Conservation (phyloP, 30 jellyfish, hydroid and myxozoan species). For the Pelagia noctiluca region DNA sequence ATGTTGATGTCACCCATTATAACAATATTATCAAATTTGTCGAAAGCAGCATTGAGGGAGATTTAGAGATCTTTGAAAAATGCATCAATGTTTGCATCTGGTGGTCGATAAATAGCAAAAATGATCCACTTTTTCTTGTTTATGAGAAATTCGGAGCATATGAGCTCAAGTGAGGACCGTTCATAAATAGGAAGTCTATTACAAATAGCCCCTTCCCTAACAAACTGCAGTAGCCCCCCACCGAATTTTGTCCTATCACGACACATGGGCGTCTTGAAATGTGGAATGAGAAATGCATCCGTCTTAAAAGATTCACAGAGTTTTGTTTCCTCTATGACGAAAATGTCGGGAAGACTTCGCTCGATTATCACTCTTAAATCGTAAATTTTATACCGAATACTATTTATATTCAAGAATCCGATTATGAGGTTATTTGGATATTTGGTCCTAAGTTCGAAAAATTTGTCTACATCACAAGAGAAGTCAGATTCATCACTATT, state of each 20-base stretch:
- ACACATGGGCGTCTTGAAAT: conserved; percentile 32
- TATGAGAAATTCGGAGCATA: not conserved
- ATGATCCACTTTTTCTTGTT: not conserved
- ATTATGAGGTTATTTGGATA: too few species aligned
- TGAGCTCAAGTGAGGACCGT: not conserved
- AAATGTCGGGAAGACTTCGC: conserved; percentile 42
- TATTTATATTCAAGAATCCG: too few species aligned
- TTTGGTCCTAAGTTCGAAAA: too few species aligned
- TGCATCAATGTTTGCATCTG: not conserved
- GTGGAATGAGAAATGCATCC: not conserved
- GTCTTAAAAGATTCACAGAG: not conserved
- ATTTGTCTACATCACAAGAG: too few species aligned
- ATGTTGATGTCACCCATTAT: too few species aligned
- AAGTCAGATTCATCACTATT: too few species aligned
- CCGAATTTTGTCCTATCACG: conserved; percentile 42
- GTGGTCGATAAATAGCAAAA: not conserved
- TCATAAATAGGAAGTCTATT: not conserved
- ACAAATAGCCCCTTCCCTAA: conserved; percentile 5
- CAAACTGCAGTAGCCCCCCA: conserved; percentile 37
- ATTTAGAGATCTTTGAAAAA: not conserved
- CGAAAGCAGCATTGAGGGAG: not conserved
- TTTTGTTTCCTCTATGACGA: conserved; percentile 22
- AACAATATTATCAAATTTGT: too few species aligned
- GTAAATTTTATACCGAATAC: conserved; percentile 34
- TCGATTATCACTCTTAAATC: conserved; percentile 17